Evolutionary conservation across 2,797 vertebrate species (phyloP).

Genomic region (Ceryle rudis): DNA sequence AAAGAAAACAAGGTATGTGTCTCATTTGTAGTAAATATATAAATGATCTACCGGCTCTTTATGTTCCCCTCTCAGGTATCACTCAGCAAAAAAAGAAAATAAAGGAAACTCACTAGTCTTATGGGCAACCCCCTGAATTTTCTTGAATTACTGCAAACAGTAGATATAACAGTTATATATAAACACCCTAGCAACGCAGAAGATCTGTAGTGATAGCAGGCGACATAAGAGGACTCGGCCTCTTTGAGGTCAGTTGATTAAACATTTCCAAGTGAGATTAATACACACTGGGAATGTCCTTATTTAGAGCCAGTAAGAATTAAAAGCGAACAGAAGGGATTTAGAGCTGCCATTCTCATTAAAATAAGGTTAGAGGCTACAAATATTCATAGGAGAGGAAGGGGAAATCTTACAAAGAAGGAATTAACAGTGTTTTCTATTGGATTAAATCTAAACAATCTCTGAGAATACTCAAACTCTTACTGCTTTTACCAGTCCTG

Average conservation of each 20-base stretch:
- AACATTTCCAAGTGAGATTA: conserved; percentile 53
- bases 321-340: conserved; percentile 55
- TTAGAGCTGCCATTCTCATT: conserved; percentile 61
- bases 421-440: not conserved
- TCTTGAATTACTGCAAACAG: not conserved
- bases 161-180: not conserved
- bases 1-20: conserved; percentile 25
- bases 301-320: conserved; percentile 50
- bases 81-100: not conserved
- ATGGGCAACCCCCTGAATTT: not conserved
- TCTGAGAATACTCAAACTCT: not conserved
- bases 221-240: not conserved
- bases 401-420: not conserved
- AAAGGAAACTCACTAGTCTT: not conserved
- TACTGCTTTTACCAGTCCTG: conserved; percentile 9
- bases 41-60: not conserved
- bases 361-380: conserved; percentile 37
- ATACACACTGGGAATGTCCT: conserved; percentile 27
- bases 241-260: conserved; percentile 59
- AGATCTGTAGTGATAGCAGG: not conserved
- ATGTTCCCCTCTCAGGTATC: not conserved
- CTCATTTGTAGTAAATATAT: not conserved
- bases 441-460: not conserved
- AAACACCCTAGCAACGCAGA: not conserved
- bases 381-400: not conserved